Percentiles rank a stretch among this genome's conserved stretches.
These are phyloP conservation scores for Trachelus troglodyta DNA, from an alignment of 2,888 invertebrate species.

Conservation along the genomic window DNA sequence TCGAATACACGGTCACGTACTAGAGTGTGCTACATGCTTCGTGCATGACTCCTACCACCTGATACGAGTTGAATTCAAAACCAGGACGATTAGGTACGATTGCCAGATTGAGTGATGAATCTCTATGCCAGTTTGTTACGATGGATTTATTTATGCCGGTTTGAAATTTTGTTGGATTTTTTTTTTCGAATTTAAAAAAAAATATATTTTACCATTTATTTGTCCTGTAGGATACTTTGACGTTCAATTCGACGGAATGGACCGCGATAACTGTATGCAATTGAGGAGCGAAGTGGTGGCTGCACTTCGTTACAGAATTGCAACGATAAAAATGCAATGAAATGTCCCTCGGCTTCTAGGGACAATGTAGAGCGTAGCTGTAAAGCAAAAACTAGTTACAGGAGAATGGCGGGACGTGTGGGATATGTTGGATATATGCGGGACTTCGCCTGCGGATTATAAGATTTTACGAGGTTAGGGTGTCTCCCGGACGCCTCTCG, in stretches of 20 bases:
- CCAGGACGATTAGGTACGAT: background rate
- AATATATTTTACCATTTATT: no score
- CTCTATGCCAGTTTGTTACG: background rate
- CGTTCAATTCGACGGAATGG: background rate
- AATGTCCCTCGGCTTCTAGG: conserved; percentile 25
- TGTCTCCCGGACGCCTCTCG: background rate
- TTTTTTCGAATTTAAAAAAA: background rate
- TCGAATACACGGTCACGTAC: conserved; percentile 54
- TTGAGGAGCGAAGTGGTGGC: background rate
- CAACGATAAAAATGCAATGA: conserved; percentile 51
- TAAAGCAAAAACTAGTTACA: conserved; percentile 34
- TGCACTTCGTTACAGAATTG: conserved; percentile 44
- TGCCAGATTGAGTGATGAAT: background rate
- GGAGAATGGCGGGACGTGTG: conserved; percentile 17
- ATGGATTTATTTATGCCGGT: background rate
- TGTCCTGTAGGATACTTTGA: background rate
- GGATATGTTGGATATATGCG: background rate
- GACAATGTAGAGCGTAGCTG: conserved; percentile 12
- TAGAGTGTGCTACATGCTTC: conserved; percentile 38
- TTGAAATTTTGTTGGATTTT: background rate
- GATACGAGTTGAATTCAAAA: conserved; percentile 16
- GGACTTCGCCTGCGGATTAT: conserved; percentile 1
- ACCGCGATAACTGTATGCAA: background rate
- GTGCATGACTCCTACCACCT: conserved; percentile 47
- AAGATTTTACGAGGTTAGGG: conserved; percentile 6